These are phyloP conservation scores for Yoshiicerus persimilis DNA, from an alignment of 1,140 invertebrate species.

Conservation along the genomic window DNA sequence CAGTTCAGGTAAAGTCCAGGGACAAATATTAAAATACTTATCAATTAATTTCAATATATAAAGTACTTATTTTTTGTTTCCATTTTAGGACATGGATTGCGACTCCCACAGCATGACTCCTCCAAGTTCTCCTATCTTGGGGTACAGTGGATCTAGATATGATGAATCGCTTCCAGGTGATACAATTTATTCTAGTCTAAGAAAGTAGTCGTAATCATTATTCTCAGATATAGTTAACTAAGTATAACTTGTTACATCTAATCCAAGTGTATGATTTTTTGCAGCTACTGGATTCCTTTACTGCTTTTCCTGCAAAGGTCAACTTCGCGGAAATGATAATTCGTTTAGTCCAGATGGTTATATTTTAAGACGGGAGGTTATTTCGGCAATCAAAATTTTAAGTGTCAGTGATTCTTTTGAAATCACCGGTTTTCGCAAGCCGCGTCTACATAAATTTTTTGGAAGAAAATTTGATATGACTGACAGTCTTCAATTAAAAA, in stretches of 20 bases:
- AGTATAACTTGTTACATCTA: too few species aligned
- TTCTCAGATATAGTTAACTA: too few species aligned
- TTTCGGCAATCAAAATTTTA: background rate
- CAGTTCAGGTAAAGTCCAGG: too few species aligned
- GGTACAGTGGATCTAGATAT: constrained; percentile 11
- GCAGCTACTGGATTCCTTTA: constrained; percentile 22
- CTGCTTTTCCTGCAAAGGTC: constrained; percentile 29
- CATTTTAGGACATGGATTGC: background rate
- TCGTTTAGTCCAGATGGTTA: constrained; percentile 29
- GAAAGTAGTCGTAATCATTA: background rate
- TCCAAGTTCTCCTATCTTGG: constrained; percentile 25
- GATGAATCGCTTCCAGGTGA: background rate
- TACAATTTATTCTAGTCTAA: background rate
- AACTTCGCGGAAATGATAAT: background rate
- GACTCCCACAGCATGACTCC: constrained; percentile 26
- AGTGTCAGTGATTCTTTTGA: background rate
- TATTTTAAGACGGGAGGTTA: background rate
- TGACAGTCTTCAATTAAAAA: background rate
- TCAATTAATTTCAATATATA: background rate
- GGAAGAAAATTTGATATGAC: background rate
- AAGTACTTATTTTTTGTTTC: background rate
- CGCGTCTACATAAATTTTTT: background rate
- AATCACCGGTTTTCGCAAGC: background rate
- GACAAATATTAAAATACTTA: too few species aligned
- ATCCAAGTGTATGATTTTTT: background rate